Conservation (phyloP, 2,797 vertebrate species). For the Enoplosus armatus region DNA sequence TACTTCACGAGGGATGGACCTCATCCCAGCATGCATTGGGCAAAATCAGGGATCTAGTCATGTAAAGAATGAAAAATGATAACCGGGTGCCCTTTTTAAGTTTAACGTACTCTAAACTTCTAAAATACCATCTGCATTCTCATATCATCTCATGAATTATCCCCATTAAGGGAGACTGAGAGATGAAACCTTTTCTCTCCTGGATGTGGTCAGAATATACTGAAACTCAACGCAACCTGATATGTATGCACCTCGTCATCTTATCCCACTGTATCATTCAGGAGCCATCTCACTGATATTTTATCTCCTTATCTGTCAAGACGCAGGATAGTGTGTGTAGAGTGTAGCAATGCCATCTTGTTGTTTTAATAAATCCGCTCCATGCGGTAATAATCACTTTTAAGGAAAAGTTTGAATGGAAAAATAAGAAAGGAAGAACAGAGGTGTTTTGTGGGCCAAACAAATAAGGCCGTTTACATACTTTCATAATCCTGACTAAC, state of each 20-base stretch:
- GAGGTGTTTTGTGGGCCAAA: constrained; percentile 7
- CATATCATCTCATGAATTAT: constrained; percentile 41
- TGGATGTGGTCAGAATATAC: constrained; percentile 33
- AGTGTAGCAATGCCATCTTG: neutral
- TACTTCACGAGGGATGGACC: neutral
- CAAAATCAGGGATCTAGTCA: neutral
- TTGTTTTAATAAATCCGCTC: constrained; percentile 5
- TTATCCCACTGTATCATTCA: constrained; percentile 20
- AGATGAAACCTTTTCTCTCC: constrained; percentile 30
- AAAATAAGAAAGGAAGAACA: neutral
- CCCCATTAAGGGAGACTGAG: constrained; percentile 19
- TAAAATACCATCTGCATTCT: constrained; percentile 38
- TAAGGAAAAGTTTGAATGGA: neutral
- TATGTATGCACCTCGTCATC: constrained; percentile 18
- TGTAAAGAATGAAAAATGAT: constrained; percentile 12
- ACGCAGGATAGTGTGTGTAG: neutral
- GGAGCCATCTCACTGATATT: neutral
- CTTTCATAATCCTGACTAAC: constrained; percentile 8
- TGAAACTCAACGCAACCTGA: constrained; percentile 12
- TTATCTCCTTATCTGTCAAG: constrained; percentile 16
- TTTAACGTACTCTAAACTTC: constrained; percentile 38
- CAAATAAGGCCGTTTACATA: constrained; percentile 1
- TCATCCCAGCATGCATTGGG: constrained; percentile 1
- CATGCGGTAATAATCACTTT: constrained; percentile 8
- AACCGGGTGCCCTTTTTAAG: constrained; percentile 6